Evolutionary conservation across 2,888 invertebrate genomes (phyloP).

Genomic region (Melieria picta): DNA sequence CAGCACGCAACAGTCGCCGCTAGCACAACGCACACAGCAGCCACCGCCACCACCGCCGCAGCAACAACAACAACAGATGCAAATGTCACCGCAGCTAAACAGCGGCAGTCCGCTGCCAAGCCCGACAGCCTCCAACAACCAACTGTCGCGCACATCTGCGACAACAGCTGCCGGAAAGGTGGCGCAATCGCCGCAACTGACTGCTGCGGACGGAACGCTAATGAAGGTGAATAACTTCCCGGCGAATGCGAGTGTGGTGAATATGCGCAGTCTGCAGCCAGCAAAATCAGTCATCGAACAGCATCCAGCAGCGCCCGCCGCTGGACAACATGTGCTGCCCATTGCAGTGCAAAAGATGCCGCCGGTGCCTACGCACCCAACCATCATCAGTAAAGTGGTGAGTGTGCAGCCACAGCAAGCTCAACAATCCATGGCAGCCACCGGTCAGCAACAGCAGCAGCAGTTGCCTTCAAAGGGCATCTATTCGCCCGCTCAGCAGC

Average conservation of each 20-base stretch:
- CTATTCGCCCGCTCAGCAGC: constrained; percentile 24
- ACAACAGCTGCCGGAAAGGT: constrained; percentile 11
- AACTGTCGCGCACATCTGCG: constrained; percentile 6
- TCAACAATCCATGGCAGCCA: constrained; percentile 50
- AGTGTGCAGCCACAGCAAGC: constrained; percentile 61
- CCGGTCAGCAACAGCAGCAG: constrained; percentile 39
- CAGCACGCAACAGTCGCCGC: constrained; percentile 37
- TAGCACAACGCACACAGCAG: constrained; percentile 24
- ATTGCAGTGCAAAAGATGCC: constrained; percentile 57
- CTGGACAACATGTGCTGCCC: constrained; percentile 50
- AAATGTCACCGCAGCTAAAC: constrained; percentile 32
- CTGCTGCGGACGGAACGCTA: constrained; percentile 4
- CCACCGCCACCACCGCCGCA: constrained; percentile 25
- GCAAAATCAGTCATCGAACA: constrained; percentile 40
- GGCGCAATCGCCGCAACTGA: constrained; percentile 4
- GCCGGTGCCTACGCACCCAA: constrained; percentile 55
- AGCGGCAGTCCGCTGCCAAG: constrained; percentile 2
- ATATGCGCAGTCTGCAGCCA: constrained; percentile 40
- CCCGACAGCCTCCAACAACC: not conserved
- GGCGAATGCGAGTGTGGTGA: not conserved
- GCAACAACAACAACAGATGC: constrained; percentile 40
- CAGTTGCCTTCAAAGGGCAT: not conserved
- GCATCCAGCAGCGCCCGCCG: constrained; percentile 18
- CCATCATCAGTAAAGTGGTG: constrained; percentile 62
- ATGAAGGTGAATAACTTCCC: constrained; percentile 45